These are phyloP conservation scores for Dasyornis broadbenti DNA, from an alignment of 2,113 vertebrate species.

Conservation along the genomic window DNA sequence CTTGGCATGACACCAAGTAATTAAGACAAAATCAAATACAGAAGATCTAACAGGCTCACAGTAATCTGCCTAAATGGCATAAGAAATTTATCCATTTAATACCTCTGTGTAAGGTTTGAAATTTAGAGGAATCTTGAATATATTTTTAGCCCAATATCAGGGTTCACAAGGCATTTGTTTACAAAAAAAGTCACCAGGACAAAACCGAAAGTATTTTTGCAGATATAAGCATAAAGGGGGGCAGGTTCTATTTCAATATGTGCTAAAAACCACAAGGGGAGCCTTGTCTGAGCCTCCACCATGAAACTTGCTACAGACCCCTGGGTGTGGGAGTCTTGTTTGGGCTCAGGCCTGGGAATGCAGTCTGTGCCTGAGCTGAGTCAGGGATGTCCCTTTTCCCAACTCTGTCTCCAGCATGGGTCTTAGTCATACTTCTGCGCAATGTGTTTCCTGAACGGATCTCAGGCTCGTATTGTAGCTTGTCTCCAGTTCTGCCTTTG, in stretches of 20 bases:
- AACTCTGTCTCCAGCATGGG: rapidly evolving
- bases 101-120: neutral
- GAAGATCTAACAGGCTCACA: neutral
- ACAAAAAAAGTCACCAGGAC: neutral
- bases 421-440: rapidly evolving
- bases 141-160: neutral
- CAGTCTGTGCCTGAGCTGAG: neutral
- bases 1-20: neutral
- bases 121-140: neutral
- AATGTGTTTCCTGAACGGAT: neutral
- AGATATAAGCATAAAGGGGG: neutral
- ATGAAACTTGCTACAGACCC: neutral
- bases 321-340: rapidly evolving
- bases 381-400: rapidly evolving
- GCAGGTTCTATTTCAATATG: neutral
- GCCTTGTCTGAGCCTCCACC: neutral
- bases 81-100: neutral
- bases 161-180: neutral
- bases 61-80: neutral
- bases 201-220: neutral
- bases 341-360: neutral
- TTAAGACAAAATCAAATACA: neutral
- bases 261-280: neutral
- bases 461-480: neutral
- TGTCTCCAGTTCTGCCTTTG: neutral